Percentiles rank a stretch among this genome's conserved stretches.
Evolutionary conservation across 2,888 invertebrate genomes (phyloP).

Genomic region (Stenodema calcarata): DNA sequence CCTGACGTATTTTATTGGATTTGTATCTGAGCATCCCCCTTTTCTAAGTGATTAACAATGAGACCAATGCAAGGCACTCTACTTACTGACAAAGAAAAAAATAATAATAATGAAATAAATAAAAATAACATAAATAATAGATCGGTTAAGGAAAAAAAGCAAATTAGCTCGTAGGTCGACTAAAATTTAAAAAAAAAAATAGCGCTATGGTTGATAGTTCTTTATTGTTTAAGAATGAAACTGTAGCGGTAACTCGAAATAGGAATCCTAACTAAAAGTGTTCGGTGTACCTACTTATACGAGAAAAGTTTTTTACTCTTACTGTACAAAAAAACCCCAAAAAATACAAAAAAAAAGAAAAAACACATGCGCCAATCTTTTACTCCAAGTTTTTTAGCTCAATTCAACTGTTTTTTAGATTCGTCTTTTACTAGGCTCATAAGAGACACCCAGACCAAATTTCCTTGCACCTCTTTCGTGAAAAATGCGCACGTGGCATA

Average conservation of each 20-base stretch:
- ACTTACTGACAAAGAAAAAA: background rate
- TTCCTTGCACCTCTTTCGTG: constrained; percentile 15
- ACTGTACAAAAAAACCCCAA: background rate
- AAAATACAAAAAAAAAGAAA: background rate
- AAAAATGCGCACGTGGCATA: constrained; percentile 32
- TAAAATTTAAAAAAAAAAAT: background rate
- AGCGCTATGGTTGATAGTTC: constrained; percentile 2
- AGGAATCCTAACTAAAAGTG: background rate
- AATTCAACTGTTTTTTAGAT: background rate
- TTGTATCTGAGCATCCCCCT: background rate
- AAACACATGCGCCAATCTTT: background rate
- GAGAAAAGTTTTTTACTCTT: background rate
- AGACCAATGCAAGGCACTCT: background rate
- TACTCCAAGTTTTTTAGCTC: background rate
- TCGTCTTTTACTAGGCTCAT: background rate
- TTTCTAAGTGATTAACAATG: background rate
- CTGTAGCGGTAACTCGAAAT: background rate
- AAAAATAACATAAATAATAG: background rate
- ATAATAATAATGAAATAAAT: background rate
- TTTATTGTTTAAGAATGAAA: background rate
- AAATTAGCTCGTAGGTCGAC: background rate
- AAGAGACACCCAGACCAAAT: constrained; percentile 2
- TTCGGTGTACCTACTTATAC: constrained; percentile 6
- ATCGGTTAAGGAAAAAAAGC: background rate
- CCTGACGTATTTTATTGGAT: background rate